phyloP scores from a whole-genome alignment of 2,797 vertebrate genomes.

The Pseudopleuronectes americanus region DNA sequence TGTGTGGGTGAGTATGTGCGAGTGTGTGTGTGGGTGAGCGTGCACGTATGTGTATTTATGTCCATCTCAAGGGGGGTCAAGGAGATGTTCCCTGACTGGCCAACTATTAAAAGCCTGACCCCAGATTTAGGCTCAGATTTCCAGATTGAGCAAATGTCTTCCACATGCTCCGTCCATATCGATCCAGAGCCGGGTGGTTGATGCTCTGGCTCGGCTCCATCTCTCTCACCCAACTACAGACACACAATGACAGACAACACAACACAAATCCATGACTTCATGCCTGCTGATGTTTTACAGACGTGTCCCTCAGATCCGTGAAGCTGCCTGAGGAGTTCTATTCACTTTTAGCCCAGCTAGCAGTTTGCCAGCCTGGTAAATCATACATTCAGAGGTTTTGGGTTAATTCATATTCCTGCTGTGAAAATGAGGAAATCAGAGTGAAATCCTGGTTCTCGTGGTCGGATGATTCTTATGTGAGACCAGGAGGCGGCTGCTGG shows the following conservation, averaged over 20 bases:
- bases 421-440: conserved; percentile 24
- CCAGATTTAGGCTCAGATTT: conserved; percentile 69
- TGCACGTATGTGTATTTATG: conserved; percentile 49
- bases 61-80: conserved; percentile 29
- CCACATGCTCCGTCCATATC: conserved; percentile 61
- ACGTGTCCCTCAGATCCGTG: conserved; percentile 50
- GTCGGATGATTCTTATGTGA: conserved; percentile 32
- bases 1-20: conserved; percentile 28
- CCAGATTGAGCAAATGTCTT: conserved; percentile 67
- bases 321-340: conserved; percentile 32
- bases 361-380: conserved; percentile 39
- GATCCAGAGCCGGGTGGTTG: conserved; percentile 11
- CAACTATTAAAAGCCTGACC: conserved; percentile 67
- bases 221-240: conserved; percentile 41
- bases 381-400: conserved; percentile 20
- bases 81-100: conserved; percentile 65
- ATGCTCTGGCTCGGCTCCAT: conserved; percentile 19
- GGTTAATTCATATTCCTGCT: conserved; percentile 36
- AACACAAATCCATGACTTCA: conserved; percentile 63
- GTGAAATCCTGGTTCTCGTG: conserved; percentile 39
- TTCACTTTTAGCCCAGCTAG: conserved; percentile 44
- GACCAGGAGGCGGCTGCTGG: conserved; percentile 22
- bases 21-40: conserved; percentile 19
- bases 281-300: conserved; percentile 60
- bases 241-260: conserved; percentile 45